Conservation (phyloP, 2,888 invertebrate species). For the Macaria liturata region DNA sequence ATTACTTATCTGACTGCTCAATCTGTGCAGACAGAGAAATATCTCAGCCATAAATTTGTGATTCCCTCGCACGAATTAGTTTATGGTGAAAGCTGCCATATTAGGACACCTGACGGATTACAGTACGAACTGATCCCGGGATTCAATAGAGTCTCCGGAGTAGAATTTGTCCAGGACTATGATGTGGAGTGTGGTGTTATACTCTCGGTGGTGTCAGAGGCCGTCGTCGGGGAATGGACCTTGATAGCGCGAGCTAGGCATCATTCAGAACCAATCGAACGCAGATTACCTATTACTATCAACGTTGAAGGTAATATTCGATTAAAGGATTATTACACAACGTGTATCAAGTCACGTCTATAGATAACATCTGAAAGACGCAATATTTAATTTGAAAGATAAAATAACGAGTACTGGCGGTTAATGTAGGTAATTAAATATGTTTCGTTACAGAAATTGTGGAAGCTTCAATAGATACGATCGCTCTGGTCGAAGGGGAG, state of each 20-base stretch:
- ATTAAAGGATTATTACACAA: slow-evolving; percentile 41
- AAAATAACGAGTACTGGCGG: no score
- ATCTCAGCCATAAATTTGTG: slow-evolving; percentile 37
- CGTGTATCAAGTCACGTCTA: slow-evolving; percentile 62
- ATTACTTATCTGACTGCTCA: slow-evolving; percentile 28
- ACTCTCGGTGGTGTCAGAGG: slow-evolving; percentile 45
- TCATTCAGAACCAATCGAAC: slow-evolving; percentile 46
- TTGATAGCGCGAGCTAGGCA: slow-evolving; percentile 52
- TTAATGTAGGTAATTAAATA: slow-evolving; percentile 31
- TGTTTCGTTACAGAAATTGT: slow-evolving; percentile 51
- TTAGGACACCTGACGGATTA: slow-evolving; percentile 52
- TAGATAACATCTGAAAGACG: slow-evolving; percentile 50
- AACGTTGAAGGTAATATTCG: slow-evolving; percentile 60
- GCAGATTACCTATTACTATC: slow-evolving; percentile 56
- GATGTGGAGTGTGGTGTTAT: slow-evolving; percentile 52
- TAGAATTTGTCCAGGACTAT: slow-evolving; percentile 42
- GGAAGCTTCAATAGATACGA: slow-evolving; percentile 42
- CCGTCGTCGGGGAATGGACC: slow-evolving; percentile 59
- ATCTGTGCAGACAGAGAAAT: slow-evolving; percentile 34
- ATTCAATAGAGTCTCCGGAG: slow-evolving; percentile 40
- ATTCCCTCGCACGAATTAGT: slow-evolving; percentile 34
- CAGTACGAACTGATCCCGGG: slow-evolving; percentile 48
- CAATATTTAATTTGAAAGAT: slow-evolving; percentile 15
- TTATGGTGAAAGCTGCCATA: slow-evolving; percentile 50
- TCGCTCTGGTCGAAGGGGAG: slow-evolving; percentile 51